These are phyloP conservation scores for Leptura quadrifasciata DNA, from an alignment of 2,888 invertebrate genomes.

Conservation along the genomic window DNA sequence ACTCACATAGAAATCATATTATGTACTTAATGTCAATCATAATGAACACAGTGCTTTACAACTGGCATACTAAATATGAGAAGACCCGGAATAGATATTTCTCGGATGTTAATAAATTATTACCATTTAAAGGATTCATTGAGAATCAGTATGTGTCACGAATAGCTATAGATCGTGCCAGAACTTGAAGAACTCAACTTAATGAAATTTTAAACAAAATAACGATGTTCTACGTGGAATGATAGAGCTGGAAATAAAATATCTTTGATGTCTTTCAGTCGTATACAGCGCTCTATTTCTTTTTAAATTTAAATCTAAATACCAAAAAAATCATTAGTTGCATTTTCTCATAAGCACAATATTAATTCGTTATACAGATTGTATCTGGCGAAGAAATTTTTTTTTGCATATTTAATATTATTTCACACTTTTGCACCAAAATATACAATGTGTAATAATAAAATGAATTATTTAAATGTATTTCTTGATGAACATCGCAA, in stretches of 20 bases:
- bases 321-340: neutral
- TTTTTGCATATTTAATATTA: too few species aligned
- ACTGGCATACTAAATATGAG: neutral
- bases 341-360: neutral
- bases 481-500: too few species aligned
- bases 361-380: neutral
- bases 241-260: neutral
- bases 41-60: too few species aligned
- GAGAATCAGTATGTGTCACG: neutral
- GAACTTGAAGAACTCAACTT: neutral
- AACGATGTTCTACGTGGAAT: neutral
- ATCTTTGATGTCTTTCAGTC: neutral
- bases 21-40: too few species aligned
- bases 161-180: neutral
- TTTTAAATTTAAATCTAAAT: neutral
- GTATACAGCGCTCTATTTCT: neutral
- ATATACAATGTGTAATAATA: too few species aligned
- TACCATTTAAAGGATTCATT: neutral
- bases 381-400: too few species aligned
- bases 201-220: neutral
- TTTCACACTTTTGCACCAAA: too few species aligned
- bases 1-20: too few species aligned
- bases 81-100: neutral
- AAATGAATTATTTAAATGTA: too few species aligned
- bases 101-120: neutral